Base-by-base conservation (phyloP, 2,888 invertebrate genomes). In the Ophion obscuratus region DNA sequence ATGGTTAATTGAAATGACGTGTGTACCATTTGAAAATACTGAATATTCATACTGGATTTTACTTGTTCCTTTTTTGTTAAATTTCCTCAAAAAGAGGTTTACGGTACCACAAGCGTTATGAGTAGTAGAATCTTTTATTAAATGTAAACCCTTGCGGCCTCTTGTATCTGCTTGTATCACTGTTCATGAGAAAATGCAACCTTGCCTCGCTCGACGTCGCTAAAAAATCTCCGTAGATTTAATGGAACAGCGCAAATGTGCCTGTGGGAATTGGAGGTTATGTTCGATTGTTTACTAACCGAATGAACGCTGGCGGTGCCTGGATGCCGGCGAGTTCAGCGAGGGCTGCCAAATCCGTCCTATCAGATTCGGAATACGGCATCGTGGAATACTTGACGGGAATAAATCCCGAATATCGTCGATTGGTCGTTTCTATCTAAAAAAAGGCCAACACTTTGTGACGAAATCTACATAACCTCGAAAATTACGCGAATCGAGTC, bases 301-400 rank as follows among this genome's bases (percentile, higher is more conserved):
- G 89, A 71, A 90, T 90, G 74, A 93, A 89, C 44, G 90, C 89
- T 31, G 93, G 91, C 17, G 88, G 81, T 17, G 91, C 86, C 0
- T 90, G 86, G 66, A 93, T 86, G 67, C 92, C 93, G 36, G 92
- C 91, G 73, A 91, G 87, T 90, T 92, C 91, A 14, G 92, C 92
- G 20, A 93, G 84, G 20, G 88, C 83, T n/a, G 89, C 89, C 67
- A 93, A 86, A 79, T 93, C 93, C 24, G 87, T 73, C 47, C 90
- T 89, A 89, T 92, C 89, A 44, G 88, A 85, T 77, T 83, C 85
- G 7, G 73, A 79, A 76, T 81, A 77, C 57, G 85, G 85, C 85
- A 86, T 86, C 36, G 24, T 66, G 17, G 20, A 40, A 14, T 17
- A 70, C 44, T 70, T 47, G 36, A 67, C 27, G 20, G 9, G 11